phyloP scores from a whole-genome alignment of 1,140 invertebrate genomes.

The Caenorhabditis briggsae region DNA sequence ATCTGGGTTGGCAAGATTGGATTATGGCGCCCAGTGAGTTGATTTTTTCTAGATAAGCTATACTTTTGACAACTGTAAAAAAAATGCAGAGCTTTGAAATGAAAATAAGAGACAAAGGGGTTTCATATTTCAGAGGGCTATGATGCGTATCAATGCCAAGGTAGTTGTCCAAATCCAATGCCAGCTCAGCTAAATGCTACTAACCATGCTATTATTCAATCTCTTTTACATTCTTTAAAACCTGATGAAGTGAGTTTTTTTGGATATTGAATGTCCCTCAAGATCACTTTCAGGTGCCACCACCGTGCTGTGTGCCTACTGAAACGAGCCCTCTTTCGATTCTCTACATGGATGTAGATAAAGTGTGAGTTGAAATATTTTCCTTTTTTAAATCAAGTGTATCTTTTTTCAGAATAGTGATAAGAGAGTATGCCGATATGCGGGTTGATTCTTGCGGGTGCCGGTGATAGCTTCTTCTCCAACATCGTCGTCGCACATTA shows the following conservation, averaged over 20 bases:
- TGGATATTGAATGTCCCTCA: not conserved
- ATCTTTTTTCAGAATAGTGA: conserved; percentile 84
- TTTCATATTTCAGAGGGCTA: conserved; percentile 83
- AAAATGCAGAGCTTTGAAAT: not conserved
- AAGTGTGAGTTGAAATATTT: conserved; percentile 74
- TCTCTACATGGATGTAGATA: conserved; percentile 92
- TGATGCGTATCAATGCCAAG: conserved; percentile 93
- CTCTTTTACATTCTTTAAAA: conserved; percentile 91
- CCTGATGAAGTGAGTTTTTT: conserved; percentile 80
- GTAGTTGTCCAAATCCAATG: conserved; percentile 92
- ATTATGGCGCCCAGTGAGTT: conserved; percentile 89
- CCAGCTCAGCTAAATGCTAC: conserved; percentile 93
- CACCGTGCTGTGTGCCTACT: conserved; percentile 93
- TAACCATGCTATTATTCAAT: conserved; percentile 98
- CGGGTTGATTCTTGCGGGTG: conserved; percentile 93
- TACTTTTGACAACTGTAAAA: conserved; percentile 11
- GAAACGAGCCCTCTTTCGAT: conserved; percentile 90
- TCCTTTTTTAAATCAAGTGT: not conserved
- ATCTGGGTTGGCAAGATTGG: conserved; percentile 99
- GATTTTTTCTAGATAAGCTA: not conserved
- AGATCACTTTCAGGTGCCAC: conserved; percentile 82
- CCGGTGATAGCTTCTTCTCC: conserved; percentile 82
- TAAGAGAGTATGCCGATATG: conserved; percentile 98
- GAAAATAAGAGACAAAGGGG: not conserved
- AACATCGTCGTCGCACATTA: conserved; percentile 19